Evolutionary conservation across 35 echinoderm and acorn worm species (phyloP).

Genomic region (Holothuria glaberrima): DNA sequence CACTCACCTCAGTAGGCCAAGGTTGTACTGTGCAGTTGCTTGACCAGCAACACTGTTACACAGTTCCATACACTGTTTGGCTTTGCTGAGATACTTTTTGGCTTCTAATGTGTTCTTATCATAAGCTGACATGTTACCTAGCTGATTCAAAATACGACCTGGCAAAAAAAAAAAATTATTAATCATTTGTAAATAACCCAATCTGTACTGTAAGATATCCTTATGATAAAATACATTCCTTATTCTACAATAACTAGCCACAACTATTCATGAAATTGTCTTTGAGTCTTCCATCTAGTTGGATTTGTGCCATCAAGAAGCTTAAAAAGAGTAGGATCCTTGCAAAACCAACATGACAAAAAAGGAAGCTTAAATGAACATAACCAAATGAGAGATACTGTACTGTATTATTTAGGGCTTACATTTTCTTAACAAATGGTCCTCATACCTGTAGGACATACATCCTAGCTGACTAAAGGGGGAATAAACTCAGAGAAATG

Average conservation of each 20-base stretch:
- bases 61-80: slow-evolving; percentile 78
- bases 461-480: too few species aligned
- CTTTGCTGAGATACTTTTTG: slow-evolving; percentile 59
- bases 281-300: too few species aligned
- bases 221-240: not conserved
- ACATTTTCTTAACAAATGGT: too few species aligned
- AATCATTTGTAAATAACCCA: not conserved
- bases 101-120: slow-evolving; percentile 63
- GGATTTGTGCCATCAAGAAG: too few species aligned
- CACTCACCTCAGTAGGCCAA: slow-evolving; percentile 80
- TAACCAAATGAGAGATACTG: too few species aligned
- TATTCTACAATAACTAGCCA: not conserved
- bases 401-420: too few species aligned
- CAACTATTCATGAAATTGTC: not conserved
- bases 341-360: too few species aligned
- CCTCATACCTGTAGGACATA: too few species aligned
- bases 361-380: too few species aligned
- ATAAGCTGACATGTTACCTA: slow-evolving; percentile 72
- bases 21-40: slow-evolving; percentile 85
- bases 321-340: too few species aligned
- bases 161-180: slow-evolving; percentile 3
- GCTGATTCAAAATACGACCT: slow-evolving; percentile 79
- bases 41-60: slow-evolving; percentile 75
- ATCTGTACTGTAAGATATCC: not conserved
- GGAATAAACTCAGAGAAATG: too few species aligned